Percentiles rank a stretch among this genome's conserved stretches.
Conservation (phyloP, 2,888 invertebrate species). For the Ecliptopera silaceata region DNA sequence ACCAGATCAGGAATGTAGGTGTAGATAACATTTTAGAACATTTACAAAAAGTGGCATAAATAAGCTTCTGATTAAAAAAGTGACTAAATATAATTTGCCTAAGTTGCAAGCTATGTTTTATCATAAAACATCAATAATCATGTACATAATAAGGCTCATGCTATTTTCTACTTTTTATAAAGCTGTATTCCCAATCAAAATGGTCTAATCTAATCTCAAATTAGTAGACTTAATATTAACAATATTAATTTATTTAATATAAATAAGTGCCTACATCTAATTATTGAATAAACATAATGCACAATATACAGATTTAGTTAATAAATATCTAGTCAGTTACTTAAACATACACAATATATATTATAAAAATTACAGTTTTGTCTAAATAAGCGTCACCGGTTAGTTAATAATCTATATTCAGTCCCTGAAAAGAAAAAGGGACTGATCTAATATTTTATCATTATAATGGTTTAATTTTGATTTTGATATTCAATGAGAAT, state of each 20-base stretch:
- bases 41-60: constrained; percentile 9
- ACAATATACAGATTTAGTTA: constrained; percentile 70
- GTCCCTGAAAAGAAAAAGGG: constrained; percentile 68
- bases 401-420: constrained; percentile 65
- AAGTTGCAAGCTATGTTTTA: constrained; percentile 53
- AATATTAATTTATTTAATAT: constrained; percentile 33
- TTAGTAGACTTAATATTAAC: constrained; percentile 23
- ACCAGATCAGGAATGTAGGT: constrained; percentile 15
- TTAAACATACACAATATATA: constrained; percentile 67
- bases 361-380: constrained; percentile 72
- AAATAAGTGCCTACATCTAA: constrained; percentile 49
- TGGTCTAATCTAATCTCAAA: constrained; percentile 62
- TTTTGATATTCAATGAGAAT: constrained; percentile 76
- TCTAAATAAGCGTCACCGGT: constrained; percentile 80
- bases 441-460: constrained; percentile 60
- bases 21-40: constrained; percentile 9
- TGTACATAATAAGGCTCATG: constrained; percentile 66
- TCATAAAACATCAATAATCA: constrained; percentile 56
- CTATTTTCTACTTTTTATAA: constrained; percentile 82
- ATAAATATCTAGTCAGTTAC: constrained; percentile 50
- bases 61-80: constrained; percentile 14
- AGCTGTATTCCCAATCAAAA: constrained; percentile 85
- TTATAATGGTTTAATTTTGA: constrained; percentile 69
- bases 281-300: constrained; percentile 67
- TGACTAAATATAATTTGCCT: constrained; percentile 33